Conservation (phyloP, 2,888 invertebrate genomes). For the Trachelus troglodyta region DNA sequence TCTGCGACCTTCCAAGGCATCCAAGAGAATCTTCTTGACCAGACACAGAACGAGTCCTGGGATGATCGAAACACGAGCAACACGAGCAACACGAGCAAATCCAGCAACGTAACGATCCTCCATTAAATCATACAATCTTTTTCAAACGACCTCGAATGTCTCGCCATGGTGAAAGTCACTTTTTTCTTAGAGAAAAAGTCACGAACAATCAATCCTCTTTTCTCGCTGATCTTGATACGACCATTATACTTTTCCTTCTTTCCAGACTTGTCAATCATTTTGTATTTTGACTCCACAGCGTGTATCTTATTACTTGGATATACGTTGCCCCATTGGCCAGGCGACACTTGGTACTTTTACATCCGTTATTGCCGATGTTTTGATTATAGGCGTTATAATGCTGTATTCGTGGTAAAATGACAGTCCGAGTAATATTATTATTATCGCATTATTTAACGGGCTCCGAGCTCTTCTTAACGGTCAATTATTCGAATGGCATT, state of each 20-base stretch:
- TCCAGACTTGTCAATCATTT: conserved; percentile 6
- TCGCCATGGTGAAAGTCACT: conserved; percentile 27
- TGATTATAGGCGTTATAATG: neutral
- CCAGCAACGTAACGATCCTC: neutral
- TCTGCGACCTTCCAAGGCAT: neutral
- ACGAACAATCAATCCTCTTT: neutral
- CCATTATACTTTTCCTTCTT: conserved; percentile 7
- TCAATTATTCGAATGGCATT: no score
- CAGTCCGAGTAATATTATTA: neutral
- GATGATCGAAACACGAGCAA: neutral
- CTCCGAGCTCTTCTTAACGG: neutral
- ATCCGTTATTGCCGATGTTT: neutral
- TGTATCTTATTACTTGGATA: neutral
- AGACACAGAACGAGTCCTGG: neutral
- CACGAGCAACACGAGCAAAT: no score
- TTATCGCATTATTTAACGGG: neutral
- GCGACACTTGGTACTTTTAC: neutral
- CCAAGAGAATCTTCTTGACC: neutral
- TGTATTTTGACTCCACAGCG: neutral
- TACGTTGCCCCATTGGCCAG: neutral
- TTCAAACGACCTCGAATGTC: conserved; percentile 22
- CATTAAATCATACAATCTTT: conserved; percentile 31
- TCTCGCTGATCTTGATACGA: conserved; percentile 1
- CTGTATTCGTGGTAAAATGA: neutral
- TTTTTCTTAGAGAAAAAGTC: neutral